These are phyloP conservation scores for Heliocidaris erythrogramma DNA, from an alignment of 35 echinoderm and acorn worm genomes.

Conservation along the genomic window DNA sequence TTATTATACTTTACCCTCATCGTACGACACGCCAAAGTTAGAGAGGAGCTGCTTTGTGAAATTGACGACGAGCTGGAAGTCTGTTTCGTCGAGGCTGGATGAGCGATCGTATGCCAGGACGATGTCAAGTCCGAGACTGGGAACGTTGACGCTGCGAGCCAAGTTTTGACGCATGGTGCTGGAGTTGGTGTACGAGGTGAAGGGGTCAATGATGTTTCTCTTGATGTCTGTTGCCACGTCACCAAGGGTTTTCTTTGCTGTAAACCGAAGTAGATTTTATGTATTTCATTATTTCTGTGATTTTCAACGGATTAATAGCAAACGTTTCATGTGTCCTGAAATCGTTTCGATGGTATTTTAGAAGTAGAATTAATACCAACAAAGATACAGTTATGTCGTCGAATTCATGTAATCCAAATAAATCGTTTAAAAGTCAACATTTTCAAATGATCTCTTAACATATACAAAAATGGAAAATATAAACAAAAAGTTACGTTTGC, in stretches of 20 bases:
- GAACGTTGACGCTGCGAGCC: background rate
- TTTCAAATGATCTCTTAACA: no score
- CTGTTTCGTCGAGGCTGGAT: background rate
- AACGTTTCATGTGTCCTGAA: no score
- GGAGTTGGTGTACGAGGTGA: constrained; percentile 8
- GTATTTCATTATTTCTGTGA: no score
- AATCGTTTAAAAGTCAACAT: no score
- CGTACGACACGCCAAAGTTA: constrained; percentile 47
- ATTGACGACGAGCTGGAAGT: constrained; percentile 16
- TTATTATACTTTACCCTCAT: constrained; percentile 29
- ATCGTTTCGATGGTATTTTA: no score
- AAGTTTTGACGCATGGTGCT: background rate
- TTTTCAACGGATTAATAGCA: background rate
- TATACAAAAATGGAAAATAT: no score
- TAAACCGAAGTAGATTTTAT: background rate
- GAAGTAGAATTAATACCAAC: no score
- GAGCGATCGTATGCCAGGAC: constrained; percentile 49
- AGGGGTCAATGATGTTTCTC: constrained; percentile 18
- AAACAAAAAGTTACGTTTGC: background rate
- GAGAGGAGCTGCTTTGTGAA: constrained; percentile 24
- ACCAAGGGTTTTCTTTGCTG: background rate
- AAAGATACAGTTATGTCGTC: no score
- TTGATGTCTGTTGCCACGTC: constrained; percentile 38
- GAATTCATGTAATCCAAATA: no score
- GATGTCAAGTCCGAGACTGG: constrained; percentile 42